These are phyloP conservation scores for Exocentrus adspersus DNA, from an alignment of 2,888 invertebrate species.

Conservation along the genomic window DNA sequence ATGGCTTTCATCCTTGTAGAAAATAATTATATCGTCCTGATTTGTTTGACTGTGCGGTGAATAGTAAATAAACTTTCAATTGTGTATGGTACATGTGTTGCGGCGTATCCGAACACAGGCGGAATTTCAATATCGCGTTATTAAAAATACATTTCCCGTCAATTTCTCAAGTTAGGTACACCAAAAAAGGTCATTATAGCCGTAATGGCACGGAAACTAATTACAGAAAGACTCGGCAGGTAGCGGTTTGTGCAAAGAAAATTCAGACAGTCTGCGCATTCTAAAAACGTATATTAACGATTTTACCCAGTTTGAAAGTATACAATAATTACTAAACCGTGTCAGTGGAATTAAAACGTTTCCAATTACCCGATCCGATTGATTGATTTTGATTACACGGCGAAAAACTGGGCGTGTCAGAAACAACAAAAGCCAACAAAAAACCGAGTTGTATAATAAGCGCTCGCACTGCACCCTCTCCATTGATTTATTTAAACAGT, in stretches of 20 bases:
- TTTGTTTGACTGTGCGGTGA: constrained; percentile 48
- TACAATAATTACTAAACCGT: too few relatives aligned
- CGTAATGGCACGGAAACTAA: too few relatives aligned
- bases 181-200: too few relatives aligned
- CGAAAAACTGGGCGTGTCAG: neutral
- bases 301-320: too few relatives aligned
- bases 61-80: constrained; percentile 49
- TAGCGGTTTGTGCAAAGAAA: too few relatives aligned
- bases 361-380: too few relatives aligned
- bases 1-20: constrained; percentile 32
- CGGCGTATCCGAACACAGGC: constrained; percentile 39
- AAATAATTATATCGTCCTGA: constrained; percentile 42
- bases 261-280: too few relatives aligned
- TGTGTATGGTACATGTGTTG: constrained; percentile 50
- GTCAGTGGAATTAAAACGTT: too few relatives aligned
- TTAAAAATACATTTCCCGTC: constrained; percentile 51
- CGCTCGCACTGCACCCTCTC: neutral
- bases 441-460: neutral
- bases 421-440: neutral
- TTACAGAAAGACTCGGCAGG: too few relatives aligned
- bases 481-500: neutral
- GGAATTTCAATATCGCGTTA: constrained; percentile 48
- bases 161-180: constrained; percentile 47
- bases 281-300: too few relatives aligned
- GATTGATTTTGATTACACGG: too few relatives aligned